These are phyloP conservation scores for Pectinophora gossypiella DNA, from an alignment of 1,140 invertebrate genomes.

Conservation along the genomic window DNA sequence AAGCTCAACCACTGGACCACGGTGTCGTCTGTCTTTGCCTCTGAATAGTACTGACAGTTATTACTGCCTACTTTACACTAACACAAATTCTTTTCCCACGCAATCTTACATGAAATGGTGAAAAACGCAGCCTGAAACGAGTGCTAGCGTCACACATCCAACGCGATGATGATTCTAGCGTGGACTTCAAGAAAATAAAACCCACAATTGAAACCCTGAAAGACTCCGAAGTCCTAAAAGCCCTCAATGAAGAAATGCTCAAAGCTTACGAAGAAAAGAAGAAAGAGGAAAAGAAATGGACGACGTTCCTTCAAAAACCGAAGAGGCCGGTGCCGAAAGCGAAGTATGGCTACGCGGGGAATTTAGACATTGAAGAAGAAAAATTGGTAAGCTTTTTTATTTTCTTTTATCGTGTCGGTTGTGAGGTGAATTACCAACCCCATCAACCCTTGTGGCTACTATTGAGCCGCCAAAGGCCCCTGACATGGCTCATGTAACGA, in stretches of 20 bases:
- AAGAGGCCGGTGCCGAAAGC: constrained; percentile 77
- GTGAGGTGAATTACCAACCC: no score
- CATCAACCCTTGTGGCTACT: no score
- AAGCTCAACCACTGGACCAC: no score
- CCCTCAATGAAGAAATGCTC: constrained; percentile 75
- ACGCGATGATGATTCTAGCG: constrained; percentile 63
- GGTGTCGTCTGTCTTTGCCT: no score
- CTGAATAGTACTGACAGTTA: no score
- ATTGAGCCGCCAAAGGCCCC: no score
- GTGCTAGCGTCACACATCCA: constrained; percentile 57
- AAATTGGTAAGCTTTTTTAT: constrained; percentile 23
- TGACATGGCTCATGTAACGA: no score
- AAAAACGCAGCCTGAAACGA: constrained; percentile 38
- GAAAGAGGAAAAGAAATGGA: constrained; percentile 77
- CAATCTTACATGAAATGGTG: constrained; percentile 27
- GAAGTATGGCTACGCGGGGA: constrained; percentile 48
- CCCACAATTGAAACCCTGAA: constrained; percentile 79
- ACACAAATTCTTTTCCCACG: background rate
- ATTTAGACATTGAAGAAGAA: constrained; percentile 20
- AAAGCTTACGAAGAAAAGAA: constrained; percentile 70
- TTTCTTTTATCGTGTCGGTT: no score
- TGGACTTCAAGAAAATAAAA: constrained; percentile 81
- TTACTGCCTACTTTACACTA: constrained; percentile 1
- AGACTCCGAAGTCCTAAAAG: constrained; percentile 82
- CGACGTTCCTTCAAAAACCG: constrained; percentile 84